Conservation (phyloP, 2,113 vertebrate species). For the Tenebrosternarchus preto region DNA sequence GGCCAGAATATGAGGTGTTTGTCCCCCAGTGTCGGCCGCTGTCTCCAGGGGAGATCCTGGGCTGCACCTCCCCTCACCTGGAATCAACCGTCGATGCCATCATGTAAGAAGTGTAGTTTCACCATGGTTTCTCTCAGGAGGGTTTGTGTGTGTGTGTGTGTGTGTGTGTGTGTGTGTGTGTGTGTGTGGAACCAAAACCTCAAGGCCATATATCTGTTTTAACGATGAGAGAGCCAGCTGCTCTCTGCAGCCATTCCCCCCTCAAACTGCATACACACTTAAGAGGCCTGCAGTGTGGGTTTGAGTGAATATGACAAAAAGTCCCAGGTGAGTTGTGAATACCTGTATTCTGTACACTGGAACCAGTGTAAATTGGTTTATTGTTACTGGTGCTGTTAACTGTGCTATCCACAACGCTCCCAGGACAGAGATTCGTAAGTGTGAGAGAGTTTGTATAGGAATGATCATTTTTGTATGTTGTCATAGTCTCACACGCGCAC, state of each 20-base stretch:
- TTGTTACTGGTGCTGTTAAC: neutral
- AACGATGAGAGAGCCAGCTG: too few relatives aligned
- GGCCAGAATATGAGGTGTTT: constrained; percentile 80
- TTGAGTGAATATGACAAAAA: too few relatives aligned
- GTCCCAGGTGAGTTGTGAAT: too few relatives aligned
- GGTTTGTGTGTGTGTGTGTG: neutral
- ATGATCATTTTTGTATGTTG: neutral
- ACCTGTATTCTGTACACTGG: too few relatives aligned
- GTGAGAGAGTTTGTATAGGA: neutral
- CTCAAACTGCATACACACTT: too few relatives aligned
- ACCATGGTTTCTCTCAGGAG: too few relatives aligned
- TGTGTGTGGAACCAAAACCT: too few relatives aligned
- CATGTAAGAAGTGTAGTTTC: constrained; percentile 79
- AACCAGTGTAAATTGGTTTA: constrained; percentile 2
- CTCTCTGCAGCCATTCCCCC: too few relatives aligned
- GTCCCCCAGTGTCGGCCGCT: constrained; percentile 94
- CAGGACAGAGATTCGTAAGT: neutral
- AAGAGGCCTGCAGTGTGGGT: too few relatives aligned
- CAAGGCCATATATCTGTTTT: too few relatives aligned
- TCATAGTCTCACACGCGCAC: neutral
- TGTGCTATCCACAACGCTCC: neutral
- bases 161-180: too few relatives aligned
- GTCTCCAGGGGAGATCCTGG: constrained; percentile 95
- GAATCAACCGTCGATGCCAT: constrained; percentile 80
- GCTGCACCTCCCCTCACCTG: constrained; percentile 88